phyloP scores from a whole-genome alignment of 1,140 invertebrate species.

The Teleogryllus occipitalis region DNA sequence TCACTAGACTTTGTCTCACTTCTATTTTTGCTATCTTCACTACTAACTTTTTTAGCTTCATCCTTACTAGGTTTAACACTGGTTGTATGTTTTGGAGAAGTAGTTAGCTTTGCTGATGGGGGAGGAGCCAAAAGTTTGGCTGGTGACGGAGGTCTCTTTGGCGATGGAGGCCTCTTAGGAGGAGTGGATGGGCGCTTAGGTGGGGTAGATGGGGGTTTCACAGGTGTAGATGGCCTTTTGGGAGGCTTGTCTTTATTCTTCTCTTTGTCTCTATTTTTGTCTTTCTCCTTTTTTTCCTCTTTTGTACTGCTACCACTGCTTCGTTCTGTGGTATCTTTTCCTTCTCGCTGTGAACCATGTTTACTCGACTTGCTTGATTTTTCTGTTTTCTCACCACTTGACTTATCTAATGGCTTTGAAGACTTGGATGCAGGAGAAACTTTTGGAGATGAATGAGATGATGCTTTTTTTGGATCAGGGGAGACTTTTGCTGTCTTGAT shows the following conservation, averaged over 20 bases:
- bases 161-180: slow-evolving; percentile 28
- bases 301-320: slow-evolving; percentile 12
- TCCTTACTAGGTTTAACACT: slow-evolving; percentile 42
- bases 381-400: slow-evolving; percentile 25
- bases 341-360: slow-evolving; percentile 9
- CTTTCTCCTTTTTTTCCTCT: slow-evolving; percentile 32
- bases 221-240: slow-evolving; percentile 21
- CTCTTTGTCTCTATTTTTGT: slow-evolving; percentile 40
- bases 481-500: slow-evolving; percentile 56
- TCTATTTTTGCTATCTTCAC: slow-evolving; percentile 28
- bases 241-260: slow-evolving; percentile 50
- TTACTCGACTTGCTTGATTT: slow-evolving; percentile 19
- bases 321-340: slow-evolving; percentile 10
- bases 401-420: slow-evolving; percentile 8
- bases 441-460: slow-evolving; percentile 33
- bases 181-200: slow-evolving; percentile 28
- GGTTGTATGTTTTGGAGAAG: slow-evolving; percentile 29
- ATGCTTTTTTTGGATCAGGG: slow-evolving; percentile 46
- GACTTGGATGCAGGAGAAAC: slow-evolving; percentile 33
- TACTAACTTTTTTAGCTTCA: slow-evolving; percentile 38
- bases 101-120: background rate
- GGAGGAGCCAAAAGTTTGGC: slow-evolving; percentile 12
- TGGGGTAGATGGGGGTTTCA: slow-evolving; percentile 20
- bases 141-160: slow-evolving; percentile 19
- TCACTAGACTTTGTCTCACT: slow-evolving; percentile 14